phyloP scores from a whole-genome alignment of 2,888 invertebrate species.

The Autographa gamma region DNA sequence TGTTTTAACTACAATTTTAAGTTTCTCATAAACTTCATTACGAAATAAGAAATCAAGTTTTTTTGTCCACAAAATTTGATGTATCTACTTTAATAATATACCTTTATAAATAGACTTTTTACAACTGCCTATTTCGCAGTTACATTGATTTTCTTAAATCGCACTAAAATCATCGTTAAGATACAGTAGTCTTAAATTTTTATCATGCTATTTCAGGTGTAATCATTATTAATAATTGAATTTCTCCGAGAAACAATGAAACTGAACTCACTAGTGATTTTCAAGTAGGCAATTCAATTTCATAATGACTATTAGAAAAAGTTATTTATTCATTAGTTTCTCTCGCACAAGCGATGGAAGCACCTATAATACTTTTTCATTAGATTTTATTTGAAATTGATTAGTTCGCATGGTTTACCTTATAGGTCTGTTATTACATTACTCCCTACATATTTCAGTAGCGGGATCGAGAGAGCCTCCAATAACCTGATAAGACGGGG shows the following conservation, averaged over 20 bases:
- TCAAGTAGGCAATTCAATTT: neutral
- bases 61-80: no score
- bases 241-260: constrained; percentile 12
- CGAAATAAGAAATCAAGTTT: neutral
- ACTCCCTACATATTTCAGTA: constrained; percentile 58
- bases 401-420: constrained; percentile 40
- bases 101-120: neutral
- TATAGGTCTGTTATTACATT: constrained; percentile 47
- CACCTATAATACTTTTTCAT: constrained; percentile 29
- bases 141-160: neutral
- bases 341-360: constrained; percentile 25
- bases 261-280: constrained; percentile 20
- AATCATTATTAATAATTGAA: constrained; percentile 5
- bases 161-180: neutral
- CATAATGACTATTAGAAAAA: constrained; percentile 31
- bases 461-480: constrained; percentile 60
- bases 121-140: neutral
- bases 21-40: neutral
- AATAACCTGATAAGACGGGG: constrained; percentile 74
- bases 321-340: constrained; percentile 23
- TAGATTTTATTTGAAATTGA: constrained; percentile 48
- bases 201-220: constrained; percentile 18
- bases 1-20: no score
- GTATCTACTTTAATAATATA: no score
- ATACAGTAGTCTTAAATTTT: constrained; percentile 12